Evolutionary conservation across 2,113 vertebrate genomes (phyloP), one percentile per base, ranked within the genome.

Genomic region (Pungitius pungitius): DNA sequence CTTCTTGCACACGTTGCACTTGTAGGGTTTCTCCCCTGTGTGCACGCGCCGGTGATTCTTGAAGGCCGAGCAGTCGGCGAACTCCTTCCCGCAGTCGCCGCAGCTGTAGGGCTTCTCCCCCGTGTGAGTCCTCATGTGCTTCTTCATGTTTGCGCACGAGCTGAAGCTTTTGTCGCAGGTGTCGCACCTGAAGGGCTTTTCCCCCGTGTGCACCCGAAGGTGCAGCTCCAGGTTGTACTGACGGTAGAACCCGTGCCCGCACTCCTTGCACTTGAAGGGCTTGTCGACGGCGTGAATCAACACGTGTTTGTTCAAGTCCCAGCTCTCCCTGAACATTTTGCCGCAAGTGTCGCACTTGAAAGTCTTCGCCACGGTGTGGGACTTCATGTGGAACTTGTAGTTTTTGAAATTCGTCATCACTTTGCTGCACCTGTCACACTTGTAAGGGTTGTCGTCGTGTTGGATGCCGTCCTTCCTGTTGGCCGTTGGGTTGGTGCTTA

Each of bases 381-480:
- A 75, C 33, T 84, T 86, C 79, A 88, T 81, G 33, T 88, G 89
- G 26, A 84, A 85, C 45, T 81, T 88, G 72, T 87, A 85, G 56
- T 82, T 87, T 52, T 82, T 84, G 59, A 87, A 81, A 24, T 87
- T 85, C 2, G 49, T 33, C 79, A 75, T 86, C 22, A 85, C 83
- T 76, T 82, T 90, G 2, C 65, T 76, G 3, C 88, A 90, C 10
- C 2, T 22, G 33, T 85, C 77, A 47, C 89, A 90, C 45, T 84
- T 81, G 57, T 55, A 88, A 5, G 89, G 83, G 17, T 80, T 79
- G 4, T 78, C 22, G 1, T 47, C 14, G 5, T 61, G 27, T 12
- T 69, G 0, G 0, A 1, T n/a, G 6, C 6, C 15, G 24, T 66
- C 9, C 1, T 18, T 68, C 37, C 26, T 14, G 0, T 10, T 26